Evolutionary conservation across 2,797 vertebrate genomes (phyloP), one percentile per base, ranked within the genome.

Genomic region (Oryzias sinensis): DNA sequence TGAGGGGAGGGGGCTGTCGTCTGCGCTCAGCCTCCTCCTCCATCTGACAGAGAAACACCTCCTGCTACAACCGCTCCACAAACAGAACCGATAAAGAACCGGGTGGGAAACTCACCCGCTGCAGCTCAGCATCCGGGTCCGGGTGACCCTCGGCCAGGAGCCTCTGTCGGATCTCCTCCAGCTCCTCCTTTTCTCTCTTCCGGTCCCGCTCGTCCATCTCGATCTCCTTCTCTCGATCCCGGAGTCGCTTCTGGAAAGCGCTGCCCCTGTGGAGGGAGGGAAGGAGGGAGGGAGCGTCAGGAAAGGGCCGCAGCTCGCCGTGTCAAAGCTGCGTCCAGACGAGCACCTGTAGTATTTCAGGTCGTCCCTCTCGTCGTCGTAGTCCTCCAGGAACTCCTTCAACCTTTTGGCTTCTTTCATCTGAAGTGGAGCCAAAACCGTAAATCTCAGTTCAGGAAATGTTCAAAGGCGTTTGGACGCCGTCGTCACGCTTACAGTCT

Each of bases 331-430:
- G 33, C 33, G 2, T 14, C 9, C 1, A 3, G 5, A 56, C 4
- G 8, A 52, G 2, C 66, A 98, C 97, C 94, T 94, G 87, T 98
- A 99, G 79, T 98, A 99, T 80, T 99, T 99, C 6, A 95, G 96
- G 82, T 99, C 97, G 41, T 99, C 97, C 87, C 97, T 79, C 77
- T 98, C 96, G 55, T 99, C 97, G 62, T 99, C 97, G 62, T 99
- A 99, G 82, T 99, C 97, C 83, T 99, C 97, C 65, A 99, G 92
- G 81, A 99, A 99, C 79, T 99, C 97, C 86, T 99, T 99, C 49
- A 99, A 87, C 68, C 97, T 87, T 85, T 99, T 99, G 59, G 94
- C 97, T 93, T 99, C 97, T 93, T 99, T 99, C 75, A 95, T 93
- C 97, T 99, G 82, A 77, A 57, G 43, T 53, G 7, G 62, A 72